Conservation (phyloP, 2,888 invertebrate genomes). For the Amiota minor region DNA sequence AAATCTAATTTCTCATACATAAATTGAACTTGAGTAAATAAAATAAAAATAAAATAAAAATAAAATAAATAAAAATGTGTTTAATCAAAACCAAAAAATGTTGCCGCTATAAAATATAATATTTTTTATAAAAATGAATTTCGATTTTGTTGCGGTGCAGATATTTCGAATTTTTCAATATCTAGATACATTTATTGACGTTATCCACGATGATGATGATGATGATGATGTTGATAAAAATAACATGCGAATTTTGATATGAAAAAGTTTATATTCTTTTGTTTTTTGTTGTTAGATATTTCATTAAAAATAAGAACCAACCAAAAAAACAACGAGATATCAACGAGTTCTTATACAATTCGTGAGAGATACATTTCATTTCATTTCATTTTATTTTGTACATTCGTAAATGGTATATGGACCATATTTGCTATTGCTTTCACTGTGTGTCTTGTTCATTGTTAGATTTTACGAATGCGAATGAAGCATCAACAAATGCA, state of each 20-base stretch:
- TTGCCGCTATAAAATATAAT: not conserved
- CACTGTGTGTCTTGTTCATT: not conserved
- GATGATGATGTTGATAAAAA: not conserved
- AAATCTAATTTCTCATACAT: not conserved
- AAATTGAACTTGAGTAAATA: not conserved
- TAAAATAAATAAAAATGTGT: not conserved
- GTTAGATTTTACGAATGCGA: not conserved
- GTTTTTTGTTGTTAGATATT: too few relatives aligned
- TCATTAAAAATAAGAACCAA: too few relatives aligned
- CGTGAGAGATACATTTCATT: not conserved
- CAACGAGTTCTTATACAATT: not conserved
- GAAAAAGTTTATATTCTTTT: too few relatives aligned
- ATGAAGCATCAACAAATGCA: constrained; percentile 8
- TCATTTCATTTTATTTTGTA: not conserved
- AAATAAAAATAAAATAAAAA: not conserved
- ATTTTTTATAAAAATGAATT: not conserved
- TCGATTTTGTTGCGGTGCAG: not conserved
- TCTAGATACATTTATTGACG: constrained; percentile 5
- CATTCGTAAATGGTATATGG: not conserved
- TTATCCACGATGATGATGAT: not conserved
- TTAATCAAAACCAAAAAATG: constrained; percentile 12
- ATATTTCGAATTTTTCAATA: constrained; percentile 13
- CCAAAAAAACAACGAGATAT: too few relatives aligned
- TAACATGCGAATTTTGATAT: too few relatives aligned
- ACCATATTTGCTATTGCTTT: too few relatives aligned